phyloP scores from a whole-genome alignment of 1,140 invertebrate genomes.

The Conopomorpha cramerella region DNA sequence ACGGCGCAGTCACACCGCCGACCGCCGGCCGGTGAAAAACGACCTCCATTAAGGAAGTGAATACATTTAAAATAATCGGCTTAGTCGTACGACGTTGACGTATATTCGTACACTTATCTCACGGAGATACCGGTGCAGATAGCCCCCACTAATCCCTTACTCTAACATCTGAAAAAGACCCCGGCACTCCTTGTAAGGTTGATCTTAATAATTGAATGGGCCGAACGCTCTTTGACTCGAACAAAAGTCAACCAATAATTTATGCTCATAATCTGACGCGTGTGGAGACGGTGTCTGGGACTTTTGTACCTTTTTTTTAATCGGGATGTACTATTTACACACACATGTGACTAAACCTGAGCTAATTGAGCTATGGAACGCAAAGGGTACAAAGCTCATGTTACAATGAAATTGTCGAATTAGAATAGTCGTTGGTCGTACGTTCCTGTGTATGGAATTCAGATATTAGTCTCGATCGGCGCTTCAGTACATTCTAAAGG shows the following conservation, averaged over 20 bases:
- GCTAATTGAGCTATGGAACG: too few species aligned
- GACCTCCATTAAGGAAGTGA: constrained; percentile 60
- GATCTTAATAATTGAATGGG: constrained; percentile 45
- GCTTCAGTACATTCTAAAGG: too few species aligned
- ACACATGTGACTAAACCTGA: too few species aligned
- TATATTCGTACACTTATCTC: constrained; percentile 60
- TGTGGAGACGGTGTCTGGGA: constrained; percentile 19
- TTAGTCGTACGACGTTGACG: constrained; percentile 58
- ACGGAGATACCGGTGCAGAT: constrained; percentile 56
- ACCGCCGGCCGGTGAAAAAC: constrained; percentile 58
- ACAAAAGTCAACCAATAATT: constrained; percentile 58
- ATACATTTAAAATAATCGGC: constrained; percentile 62
- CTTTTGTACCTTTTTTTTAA: constrained; percentile 43
- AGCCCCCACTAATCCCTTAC: constrained; percentile 52
- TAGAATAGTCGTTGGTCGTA: too few species aligned
- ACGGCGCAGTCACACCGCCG: constrained; percentile 25
- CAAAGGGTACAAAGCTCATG: too few species aligned
- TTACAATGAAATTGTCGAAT: too few species aligned
- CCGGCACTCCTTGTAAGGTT: constrained; percentile 44
- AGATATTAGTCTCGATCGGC: too few species aligned
- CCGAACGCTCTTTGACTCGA: constrained; percentile 35
- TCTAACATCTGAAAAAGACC: constrained; percentile 56
- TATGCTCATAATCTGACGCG: constrained; percentile 57
- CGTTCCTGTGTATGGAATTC: too few species aligned
- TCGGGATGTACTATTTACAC: too few species aligned